These are phyloP conservation scores for Tauraco hartlaubi DNA, from an alignment of 2,797 vertebrate genomes.

Conservation along the genomic window DNA sequence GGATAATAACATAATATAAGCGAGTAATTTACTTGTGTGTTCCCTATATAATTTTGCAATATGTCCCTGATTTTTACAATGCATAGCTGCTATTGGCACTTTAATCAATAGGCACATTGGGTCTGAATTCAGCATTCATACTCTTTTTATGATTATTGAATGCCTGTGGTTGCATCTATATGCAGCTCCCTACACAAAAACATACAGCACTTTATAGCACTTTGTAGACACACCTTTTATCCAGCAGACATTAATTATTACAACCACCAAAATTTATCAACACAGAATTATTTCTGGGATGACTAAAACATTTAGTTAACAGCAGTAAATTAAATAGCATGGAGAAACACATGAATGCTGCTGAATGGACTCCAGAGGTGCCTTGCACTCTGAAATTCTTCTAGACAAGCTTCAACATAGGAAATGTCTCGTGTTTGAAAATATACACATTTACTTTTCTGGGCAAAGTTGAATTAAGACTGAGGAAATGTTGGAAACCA, in stretches of 20 bases:
- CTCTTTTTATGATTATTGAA: neutral
- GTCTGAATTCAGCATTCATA: neutral
- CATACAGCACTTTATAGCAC: neutral
- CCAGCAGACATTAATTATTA: neutral
- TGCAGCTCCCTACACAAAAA: neutral
- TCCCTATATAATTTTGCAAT: conserved; percentile 20
- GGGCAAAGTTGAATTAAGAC: neutral
- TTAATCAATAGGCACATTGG: neutral
- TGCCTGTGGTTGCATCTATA: neutral
- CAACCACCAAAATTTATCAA: neutral
- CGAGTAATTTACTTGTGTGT: neutral
- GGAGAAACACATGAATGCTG: neutral
- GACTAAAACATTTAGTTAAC: neutral
- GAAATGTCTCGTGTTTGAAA: neutral
- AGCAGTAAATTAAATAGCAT: neutral
- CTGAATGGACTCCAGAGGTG: neutral
- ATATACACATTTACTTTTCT: neutral
- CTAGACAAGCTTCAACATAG: neutral
- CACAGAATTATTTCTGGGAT: conserved; percentile 7
- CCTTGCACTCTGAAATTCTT: neutral
- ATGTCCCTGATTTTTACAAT: conserved; percentile 7
- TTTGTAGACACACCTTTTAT: neutral
- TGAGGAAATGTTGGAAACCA: neutral
- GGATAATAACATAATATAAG: conserved; percentile 22
- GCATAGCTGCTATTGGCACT: neutral